These are phyloP conservation scores for Drosophila prosaltans DNA, from an alignment of 1,140 invertebrate species.

Conservation along the genomic window DNA sequence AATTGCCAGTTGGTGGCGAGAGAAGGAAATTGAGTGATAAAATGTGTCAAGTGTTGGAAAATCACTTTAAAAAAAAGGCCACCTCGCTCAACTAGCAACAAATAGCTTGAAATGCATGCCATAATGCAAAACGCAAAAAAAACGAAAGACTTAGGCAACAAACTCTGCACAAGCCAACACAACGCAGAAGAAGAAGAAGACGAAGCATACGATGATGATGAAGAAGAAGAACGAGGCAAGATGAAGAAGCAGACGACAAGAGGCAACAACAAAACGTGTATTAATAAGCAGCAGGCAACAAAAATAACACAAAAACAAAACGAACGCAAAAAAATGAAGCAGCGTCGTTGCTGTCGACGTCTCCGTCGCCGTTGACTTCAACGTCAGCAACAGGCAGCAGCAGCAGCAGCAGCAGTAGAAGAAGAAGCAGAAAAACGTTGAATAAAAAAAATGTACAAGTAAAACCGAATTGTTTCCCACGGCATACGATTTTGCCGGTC, in stretches of 20 bases:
- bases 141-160: slow-evolving; percentile 81
- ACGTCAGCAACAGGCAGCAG: slow-evolving; percentile 40
- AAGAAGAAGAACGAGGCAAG: neutral
- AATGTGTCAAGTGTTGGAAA: slow-evolving; percentile 16
- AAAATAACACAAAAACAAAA: slow-evolving; percentile 68
- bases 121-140: slow-evolving; percentile 29
- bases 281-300: slow-evolving; percentile 72
- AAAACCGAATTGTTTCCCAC: slow-evolving; percentile 84
- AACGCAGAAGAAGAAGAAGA: slow-evolving; percentile 1
- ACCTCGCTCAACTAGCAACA: too few relatives aligned
- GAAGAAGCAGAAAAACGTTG: slow-evolving; percentile 64
- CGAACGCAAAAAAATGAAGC: slow-evolving; percentile 59
- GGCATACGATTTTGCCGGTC: slow-evolving; percentile 84
- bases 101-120: neutral
- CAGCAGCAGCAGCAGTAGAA: slow-evolving; percentile 35
- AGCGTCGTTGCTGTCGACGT: slow-evolving; percentile 27
- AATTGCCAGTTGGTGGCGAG: slow-evolving; percentile 48
- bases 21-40: slow-evolving; percentile 20
- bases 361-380: slow-evolving; percentile 22
- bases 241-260: neutral
- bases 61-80: neutral
- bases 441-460: slow-evolving; percentile 77
- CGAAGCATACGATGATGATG: slow-evolving; percentile 8
- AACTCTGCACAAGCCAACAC: slow-evolving; percentile 51
- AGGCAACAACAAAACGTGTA: slow-evolving; percentile 66